Base-by-base conservation (phyloP, 2,797 vertebrate genomes). In the Scyliorhinus canicula region DNA sequence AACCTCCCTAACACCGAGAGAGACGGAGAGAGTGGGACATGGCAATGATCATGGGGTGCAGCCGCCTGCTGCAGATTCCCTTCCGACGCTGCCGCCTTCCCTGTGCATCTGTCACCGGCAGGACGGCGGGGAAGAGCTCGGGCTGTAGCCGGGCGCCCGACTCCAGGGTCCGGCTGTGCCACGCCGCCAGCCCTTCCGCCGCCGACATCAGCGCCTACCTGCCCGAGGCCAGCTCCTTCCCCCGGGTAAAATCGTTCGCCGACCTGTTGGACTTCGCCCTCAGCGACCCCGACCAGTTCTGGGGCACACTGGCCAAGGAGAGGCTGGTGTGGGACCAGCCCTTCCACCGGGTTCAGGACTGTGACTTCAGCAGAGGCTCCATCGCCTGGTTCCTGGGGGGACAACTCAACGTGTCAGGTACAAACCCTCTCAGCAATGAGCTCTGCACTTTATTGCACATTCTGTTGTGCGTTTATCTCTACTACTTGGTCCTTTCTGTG, bases 371-470 rank as follows among this genome's bases (percentile, higher is more conserved):
- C 93, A 96, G 95, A 35, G 97, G 98, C 28, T 96, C 95, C 93
- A 97, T 98, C 52, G 96, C 95, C 95, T 99, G 99, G 99, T 99
- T 99, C 96, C 97, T 97, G 94, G 98, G 98, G 77, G 99, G 99
- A 82, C 97, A 97, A 95, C 96, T 99, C 3, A 99, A 99, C 79
- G 98, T 99, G 60, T 98, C 98, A 1, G 98, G 99, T 99, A 97
- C 98, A 31, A 74, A 16, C 0, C 28, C 12, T 28, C 0, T 14
- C 44, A 69, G 16, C 19, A 5, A 4, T 52, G 1, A 35, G 65
- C 2, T 74, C 14, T 69, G 65, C 35, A 5, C 65, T 50, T n/a
- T 12, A 35, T 67, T 50, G 24, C 21, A 50, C 1, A 6, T 69
- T 21, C 65, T n/a, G n/a, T n/a, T n/a, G n/a, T n/a, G n/a, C n/a